Evolutionary conservation across 2,113 vertebrate genomes (phyloP), one percentile per base, ranked within the genome.

Genomic region (Tympanuchus pallidicinctus): DNA sequence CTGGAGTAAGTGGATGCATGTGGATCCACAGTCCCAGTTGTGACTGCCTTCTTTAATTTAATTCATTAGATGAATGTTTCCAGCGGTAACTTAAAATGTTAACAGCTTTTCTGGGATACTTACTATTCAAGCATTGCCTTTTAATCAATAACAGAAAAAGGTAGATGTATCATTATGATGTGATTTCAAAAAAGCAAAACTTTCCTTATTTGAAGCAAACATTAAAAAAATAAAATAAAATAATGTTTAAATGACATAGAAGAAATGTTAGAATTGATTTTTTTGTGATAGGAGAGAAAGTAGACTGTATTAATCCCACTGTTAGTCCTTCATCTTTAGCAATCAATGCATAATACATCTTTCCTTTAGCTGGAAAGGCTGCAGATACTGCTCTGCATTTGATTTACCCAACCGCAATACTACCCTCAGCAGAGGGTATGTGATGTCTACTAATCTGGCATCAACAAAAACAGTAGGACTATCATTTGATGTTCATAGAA

Each of bases 351-450:
- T 42, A 92, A 86, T 92, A 21, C 32, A 61, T 52, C 28, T 59
- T 94, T 77, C 40, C 34, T 92, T 65, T 85, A 36, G 14, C 30
- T 56, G 54, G 34, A 76, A 91, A 88, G 63, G n/a, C 76, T 89
- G 57, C 70, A 94, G 93, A 50, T 94, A 82, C 52, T 72, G 48
- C 36, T 92, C 63, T 73, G 24, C 32, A n/a, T 86, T 75, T 95
- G 65, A 94, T 94, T 95, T 85, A 87, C 64, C 10, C 84, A 89
- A 59, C 82, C 93, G 42, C 82, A 95, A 87, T 71, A 67, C 47
- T 90, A 82, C 20, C 38, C 43, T 86, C 92, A 87, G 50, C 18
- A 92, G 36, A 93, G 84, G 66, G 61, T 38, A 73, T 60, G 71
- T 38, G 78, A 91, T 96, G 94, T 65, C 81, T 92, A 28, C 83